A percentile compares a stretch with the other conserved stretches of the same genome.
Evolutionary conservation across 1,140 invertebrate species (phyloP).

Genomic region (Drosophila lowei): DNA sequence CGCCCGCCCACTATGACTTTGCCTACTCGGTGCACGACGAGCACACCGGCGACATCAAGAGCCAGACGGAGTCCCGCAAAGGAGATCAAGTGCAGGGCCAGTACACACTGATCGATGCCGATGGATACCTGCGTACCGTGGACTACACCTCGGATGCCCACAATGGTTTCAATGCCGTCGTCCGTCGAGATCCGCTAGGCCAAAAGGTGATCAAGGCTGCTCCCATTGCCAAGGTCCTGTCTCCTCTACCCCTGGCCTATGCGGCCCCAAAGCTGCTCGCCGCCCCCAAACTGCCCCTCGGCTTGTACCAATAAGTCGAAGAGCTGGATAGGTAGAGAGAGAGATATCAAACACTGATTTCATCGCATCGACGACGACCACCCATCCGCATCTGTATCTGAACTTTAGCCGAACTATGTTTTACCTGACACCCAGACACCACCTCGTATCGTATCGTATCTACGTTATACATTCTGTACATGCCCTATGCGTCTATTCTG

Average conservation of each 20-base stretch:
- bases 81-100: slow-evolving; percentile 85
- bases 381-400: slow-evolving; percentile 54
- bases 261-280: slow-evolving; percentile 63
- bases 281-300: slow-evolving; percentile 55
- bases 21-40: slow-evolving; percentile 84
- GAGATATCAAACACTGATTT: slow-evolving; percentile 73
- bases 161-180: slow-evolving; percentile 84
- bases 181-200: slow-evolving; percentile 83
- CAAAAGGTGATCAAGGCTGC: slow-evolving; percentile 83
- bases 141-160: slow-evolving; percentile 87
- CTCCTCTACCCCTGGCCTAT: slow-evolving; percentile 56
- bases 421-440: slow-evolving; percentile 14
- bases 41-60: slow-evolving; percentile 85
- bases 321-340: slow-evolving; percentile 29
- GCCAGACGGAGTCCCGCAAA: slow-evolving; percentile 84
- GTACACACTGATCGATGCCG: slow-evolving; percentile 85
- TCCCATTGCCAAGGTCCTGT: slow-evolving; percentile 50
- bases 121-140: slow-evolving; percentile 86
- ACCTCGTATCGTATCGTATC: slow-evolving; percentile 22
- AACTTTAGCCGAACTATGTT: slow-evolving; percentile 24
- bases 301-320: slow-evolving; percentile 57
- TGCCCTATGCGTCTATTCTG: slow-evolving; percentile 6
- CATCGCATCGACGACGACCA: slow-evolving; percentile 68
- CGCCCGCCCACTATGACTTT: slow-evolving; percentile 84
- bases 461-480: slow-evolving; percentile 10